Conservation (phyloP, 2,113 vertebrate genomes). For the Scopus umbretta region DNA sequence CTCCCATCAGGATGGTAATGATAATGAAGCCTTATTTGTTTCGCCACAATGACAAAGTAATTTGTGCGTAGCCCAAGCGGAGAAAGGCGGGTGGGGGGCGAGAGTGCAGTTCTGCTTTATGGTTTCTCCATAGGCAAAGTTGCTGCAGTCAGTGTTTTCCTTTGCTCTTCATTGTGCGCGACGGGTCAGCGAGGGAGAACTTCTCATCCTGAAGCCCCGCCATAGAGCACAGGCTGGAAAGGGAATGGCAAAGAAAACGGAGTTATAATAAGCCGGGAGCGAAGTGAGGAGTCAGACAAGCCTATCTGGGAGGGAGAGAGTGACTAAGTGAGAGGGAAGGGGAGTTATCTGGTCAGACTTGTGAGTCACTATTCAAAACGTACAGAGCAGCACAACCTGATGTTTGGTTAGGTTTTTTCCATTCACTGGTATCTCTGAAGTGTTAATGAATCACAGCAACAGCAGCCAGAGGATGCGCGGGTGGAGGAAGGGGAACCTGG, state of each 20-base stretch:
- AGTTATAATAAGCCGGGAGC: neutral
- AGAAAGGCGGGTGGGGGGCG: neutral
- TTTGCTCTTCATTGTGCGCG: conserved; percentile 21
- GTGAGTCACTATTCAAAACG: conserved; percentile 46
- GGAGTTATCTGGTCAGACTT: conserved; percentile 34
- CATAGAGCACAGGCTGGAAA: neutral
- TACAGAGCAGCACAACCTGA: conserved; percentile 28
- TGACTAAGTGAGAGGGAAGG: conserved; percentile 33
- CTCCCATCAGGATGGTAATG: conserved; percentile 66
- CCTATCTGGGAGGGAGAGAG: conserved; percentile 17
- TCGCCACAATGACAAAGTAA: conserved; percentile 67
- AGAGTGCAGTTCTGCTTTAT: conserved; percentile 22
- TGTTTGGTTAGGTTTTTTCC: conserved; percentile 45
- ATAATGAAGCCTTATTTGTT: conserved; percentile 74
- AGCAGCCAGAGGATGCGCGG: neutral
- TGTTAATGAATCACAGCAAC: conserved; percentile 27
- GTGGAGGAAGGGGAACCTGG: neutral
- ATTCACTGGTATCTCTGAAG: neutral
- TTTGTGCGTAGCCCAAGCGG: conserved; percentile 29
- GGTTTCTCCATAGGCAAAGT: conserved; percentile 20
- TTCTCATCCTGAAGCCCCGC: conserved; percentile 9
- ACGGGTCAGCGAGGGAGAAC: conserved; percentile 2
- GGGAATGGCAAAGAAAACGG: neutral
- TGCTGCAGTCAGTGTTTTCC: conserved; percentile 24
- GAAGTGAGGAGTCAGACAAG: neutral